phyloP scores from a whole-genome alignment of 2,888 invertebrate species.

The Thelaira solivaga region DNA sequence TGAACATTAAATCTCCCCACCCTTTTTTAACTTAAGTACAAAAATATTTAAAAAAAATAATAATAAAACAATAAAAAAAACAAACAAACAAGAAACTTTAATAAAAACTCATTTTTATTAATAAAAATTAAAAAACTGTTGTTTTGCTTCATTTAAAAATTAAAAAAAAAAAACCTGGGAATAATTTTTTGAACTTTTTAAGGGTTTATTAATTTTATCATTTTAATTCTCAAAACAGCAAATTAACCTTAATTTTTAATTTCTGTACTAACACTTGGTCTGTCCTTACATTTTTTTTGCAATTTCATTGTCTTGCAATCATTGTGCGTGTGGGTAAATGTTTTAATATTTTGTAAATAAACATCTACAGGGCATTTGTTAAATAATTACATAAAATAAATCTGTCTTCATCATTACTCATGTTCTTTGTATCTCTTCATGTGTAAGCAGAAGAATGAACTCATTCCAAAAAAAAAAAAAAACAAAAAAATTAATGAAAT shows the following conservation, averaged over 20 bases:
- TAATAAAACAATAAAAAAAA: conserved; percentile 8
- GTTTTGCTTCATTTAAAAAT: conserved; percentile 63
- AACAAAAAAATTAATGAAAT: too few species aligned
- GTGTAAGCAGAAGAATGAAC: conserved; percentile 25
- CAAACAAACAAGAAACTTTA: conserved; percentile 50
- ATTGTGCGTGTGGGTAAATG: conserved; percentile 27
- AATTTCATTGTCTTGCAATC: conserved; percentile 1
- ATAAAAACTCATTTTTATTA: conserved; percentile 62
- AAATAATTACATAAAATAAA: conserved; percentile 27
- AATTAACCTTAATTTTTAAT: neutral
- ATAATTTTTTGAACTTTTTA: conserved; percentile 50
- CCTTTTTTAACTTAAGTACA: conserved; percentile 59
- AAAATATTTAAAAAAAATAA: conserved; percentile 44
- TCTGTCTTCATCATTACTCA: conserved; percentile 15
- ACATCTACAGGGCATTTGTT: conserved; percentile 68
- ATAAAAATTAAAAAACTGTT: conserved; percentile 53
- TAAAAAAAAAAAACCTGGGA: conserved; percentile 39
- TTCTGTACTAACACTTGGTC: neutral
- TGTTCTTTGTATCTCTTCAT: conserved; percentile 15
- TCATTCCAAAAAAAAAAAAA: conserved; percentile 57
- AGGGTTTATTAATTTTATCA: conserved; percentile 14
- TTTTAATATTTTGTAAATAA: conserved; percentile 45
- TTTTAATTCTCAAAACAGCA: conserved; percentile 16
- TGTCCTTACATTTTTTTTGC: neutral
- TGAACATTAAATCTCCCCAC: neutral